Percentiles rank a stretch among this genome's conserved stretches.
Evolutionary conservation across 2,888 invertebrate species (phyloP).

Genomic region (Siphlonurus alternatus): DNA sequence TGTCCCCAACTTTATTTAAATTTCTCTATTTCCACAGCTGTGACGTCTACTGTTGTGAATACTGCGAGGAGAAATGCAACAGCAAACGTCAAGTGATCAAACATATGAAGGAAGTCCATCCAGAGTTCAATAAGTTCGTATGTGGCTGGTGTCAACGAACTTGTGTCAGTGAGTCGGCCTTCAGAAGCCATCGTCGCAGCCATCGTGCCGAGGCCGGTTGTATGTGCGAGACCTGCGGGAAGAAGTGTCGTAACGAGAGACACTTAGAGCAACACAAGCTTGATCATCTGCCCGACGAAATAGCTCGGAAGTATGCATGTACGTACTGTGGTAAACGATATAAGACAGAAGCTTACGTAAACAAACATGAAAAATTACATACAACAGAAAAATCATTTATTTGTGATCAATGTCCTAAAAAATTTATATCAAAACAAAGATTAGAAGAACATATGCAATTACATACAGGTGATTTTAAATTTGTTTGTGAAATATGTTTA

Average conservation of each 20-base stretch:
- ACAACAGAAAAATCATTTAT: not conserved
- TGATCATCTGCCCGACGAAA: not conserved
- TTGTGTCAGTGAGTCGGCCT: not conserved
- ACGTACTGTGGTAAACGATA: not conserved
- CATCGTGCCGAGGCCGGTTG: not conserved
- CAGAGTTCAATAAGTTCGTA: not conserved
- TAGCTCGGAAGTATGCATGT: not conserved
- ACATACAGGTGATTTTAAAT: not conserved
- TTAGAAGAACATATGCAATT: not conserved
- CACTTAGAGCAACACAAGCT: not conserved
- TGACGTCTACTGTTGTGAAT: not conserved
- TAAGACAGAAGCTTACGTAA: not conserved
- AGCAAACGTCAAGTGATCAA: not conserved
- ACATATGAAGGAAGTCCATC: not conserved
- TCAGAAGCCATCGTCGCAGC: not conserved
- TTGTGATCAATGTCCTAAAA: not conserved
- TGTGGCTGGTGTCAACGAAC: not conserved
- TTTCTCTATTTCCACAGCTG: not conserved
- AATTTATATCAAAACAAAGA: not conserved
- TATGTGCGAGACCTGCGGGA: not conserved
- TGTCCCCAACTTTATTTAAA: too few relatives aligned
- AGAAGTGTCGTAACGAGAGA: not conserved
- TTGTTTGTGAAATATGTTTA: slow-evolving; percentile 3
- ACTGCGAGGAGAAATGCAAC: not conserved
- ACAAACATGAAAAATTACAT: not conserved